These are phyloP conservation scores for Drosophila kanekoi DNA, from an alignment of 2,888 invertebrate genomes.

Conservation along the genomic window DNA sequence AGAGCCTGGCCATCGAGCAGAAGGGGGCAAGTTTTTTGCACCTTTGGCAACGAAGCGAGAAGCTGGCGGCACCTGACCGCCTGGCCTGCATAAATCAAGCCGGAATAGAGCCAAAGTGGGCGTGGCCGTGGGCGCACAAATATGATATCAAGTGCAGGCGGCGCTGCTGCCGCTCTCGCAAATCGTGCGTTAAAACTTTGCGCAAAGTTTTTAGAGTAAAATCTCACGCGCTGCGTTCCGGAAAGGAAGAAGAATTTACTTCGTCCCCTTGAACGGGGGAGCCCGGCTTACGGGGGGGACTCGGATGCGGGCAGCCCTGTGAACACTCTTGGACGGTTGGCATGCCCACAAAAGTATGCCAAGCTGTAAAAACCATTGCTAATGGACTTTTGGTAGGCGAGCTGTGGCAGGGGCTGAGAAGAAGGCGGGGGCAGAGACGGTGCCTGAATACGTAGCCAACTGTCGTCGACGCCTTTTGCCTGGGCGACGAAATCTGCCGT, in stretches of 20 bases:
- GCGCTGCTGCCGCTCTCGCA: conserved; percentile 55
- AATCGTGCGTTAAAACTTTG: conserved; percentile 79
- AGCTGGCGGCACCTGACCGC: conserved; percentile 34
- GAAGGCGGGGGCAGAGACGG: background rate
- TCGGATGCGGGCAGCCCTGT: conserved; percentile 18
- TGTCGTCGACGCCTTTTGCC: conserved; percentile 65
- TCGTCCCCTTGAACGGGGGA: background rate
- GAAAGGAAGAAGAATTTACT: conserved; percentile 30
- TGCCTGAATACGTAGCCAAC: conserved; percentile 53
- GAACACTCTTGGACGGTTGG: conserved; percentile 31
- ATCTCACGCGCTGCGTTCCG: conserved; percentile 66
- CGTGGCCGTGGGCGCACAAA: conserved; percentile 59
- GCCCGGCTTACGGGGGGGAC: background rate
- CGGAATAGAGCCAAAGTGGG: conserved; percentile 55
- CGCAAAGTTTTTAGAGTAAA: conserved; percentile 71
- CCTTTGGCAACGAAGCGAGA: conserved; percentile 54
- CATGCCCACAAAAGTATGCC: conserved; percentile 71
- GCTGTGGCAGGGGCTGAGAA: background rate
- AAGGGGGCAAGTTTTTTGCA: conserved; percentile 62
- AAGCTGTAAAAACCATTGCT: conserved; percentile 79
- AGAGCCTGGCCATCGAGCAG: conserved; percentile 13
- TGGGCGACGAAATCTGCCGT: conserved; percentile 74
- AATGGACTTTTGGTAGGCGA: conserved; percentile 75
- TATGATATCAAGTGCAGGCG: conserved; percentile 80
- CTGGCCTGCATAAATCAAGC: conserved; percentile 67